phyloP scores from a whole-genome alignment of 2,113 vertebrate species.

The Sitta europaea region DNA sequence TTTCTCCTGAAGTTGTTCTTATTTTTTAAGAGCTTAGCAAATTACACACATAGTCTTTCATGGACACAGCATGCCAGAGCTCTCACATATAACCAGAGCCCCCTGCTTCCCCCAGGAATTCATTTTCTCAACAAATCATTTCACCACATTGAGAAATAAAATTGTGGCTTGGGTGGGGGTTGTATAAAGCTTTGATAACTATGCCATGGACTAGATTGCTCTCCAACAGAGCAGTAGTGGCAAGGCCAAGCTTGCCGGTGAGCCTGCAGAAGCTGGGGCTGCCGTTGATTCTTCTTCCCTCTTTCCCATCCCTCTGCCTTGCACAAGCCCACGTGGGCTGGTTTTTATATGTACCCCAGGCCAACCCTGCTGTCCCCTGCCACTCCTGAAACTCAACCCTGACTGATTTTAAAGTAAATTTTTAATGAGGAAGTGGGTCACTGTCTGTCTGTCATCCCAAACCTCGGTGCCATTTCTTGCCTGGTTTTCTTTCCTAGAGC shows the following conservation, averaged over 20 bases:
- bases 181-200: neutral
- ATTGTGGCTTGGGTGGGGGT: neutral
- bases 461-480: neutral
- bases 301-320: neutral
- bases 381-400: neutral
- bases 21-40: slow-evolving; percentile 14
- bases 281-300: neutral
- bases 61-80: neutral
- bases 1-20: slow-evolving; percentile 1
- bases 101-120: neutral
- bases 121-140: neutral
- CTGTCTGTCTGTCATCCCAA: neutral
- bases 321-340: neutral
- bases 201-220: neutral
- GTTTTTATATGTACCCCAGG: neutral
- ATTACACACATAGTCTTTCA: neutral
- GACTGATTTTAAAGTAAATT: neutral
- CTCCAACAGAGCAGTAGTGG: neutral
- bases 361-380: neutral
- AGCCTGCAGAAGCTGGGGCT: neutral
- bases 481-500: slow-evolving; percentile 55
- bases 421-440: neutral
- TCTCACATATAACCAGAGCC: neutral
- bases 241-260: accelerated
- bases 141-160: neutral